These are phyloP conservation scores for Poliocrania exsul DNA, from an alignment of 2,797 vertebrate genomes.

Conservation along the genomic window DNA sequence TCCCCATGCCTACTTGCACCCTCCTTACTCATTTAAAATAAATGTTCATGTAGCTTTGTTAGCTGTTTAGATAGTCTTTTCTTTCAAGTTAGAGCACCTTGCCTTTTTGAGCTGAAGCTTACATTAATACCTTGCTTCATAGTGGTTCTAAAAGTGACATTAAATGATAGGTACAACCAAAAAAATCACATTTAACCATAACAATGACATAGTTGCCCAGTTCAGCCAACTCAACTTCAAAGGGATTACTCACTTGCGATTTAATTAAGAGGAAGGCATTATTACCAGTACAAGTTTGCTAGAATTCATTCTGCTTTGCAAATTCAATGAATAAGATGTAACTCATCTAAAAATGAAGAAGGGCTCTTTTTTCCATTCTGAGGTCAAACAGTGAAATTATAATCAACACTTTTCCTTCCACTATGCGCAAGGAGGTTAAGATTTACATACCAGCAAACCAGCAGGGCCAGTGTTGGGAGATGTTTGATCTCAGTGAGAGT, in stretches of 20 bases:
- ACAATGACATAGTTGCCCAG: not conserved
- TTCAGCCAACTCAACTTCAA: slow-evolving; percentile 28
- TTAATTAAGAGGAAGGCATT: slow-evolving; percentile 29
- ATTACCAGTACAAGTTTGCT: slow-evolving; percentile 30
- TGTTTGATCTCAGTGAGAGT: slow-evolving; percentile 79
- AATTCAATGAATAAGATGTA: not conserved
- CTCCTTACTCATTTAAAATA: slow-evolving; percentile 30
- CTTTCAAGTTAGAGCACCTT: slow-evolving; percentile 4
- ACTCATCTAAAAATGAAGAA: slow-evolving; percentile 43
- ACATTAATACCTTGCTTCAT: not conserved
- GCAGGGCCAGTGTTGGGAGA: slow-evolving; percentile 77
- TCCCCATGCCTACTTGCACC: slow-evolving; percentile 61
- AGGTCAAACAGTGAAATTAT: slow-evolving; percentile 49
- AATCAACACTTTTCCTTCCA: slow-evolving; percentile 69
- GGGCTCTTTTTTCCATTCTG: slow-evolving; percentile 18
- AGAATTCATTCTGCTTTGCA: slow-evolving; percentile 49
- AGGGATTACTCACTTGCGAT: slow-evolving; percentile 34
- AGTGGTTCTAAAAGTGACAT: slow-evolving; percentile 28
- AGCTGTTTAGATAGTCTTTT: not conserved
- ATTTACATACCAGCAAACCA: slow-evolving; percentile 80
- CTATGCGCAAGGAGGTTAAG: slow-evolving; percentile 74
- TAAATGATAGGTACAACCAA: not conserved
- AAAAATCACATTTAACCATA: not conserved
- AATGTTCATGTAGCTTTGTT: not conserved
- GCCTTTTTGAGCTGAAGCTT: not conserved